A percentile compares a stretch with the other conserved stretches of the same genome.
Conservation (phyloP, 2,797 vertebrate species). For the Sebastes alutus region DNA sequence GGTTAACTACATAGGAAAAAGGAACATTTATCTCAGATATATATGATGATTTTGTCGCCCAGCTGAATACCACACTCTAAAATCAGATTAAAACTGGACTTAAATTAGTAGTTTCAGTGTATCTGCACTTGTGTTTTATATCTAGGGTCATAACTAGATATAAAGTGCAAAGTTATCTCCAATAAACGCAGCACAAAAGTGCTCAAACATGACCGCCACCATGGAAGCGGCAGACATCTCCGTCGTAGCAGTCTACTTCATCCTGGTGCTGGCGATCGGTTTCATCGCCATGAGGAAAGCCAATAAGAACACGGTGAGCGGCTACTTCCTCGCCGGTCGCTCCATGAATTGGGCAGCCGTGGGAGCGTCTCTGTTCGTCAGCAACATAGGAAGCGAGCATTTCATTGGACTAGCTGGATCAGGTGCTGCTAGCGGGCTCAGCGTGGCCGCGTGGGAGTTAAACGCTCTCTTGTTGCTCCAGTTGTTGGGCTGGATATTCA, state of each 20-base stretch:
- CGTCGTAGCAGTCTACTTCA: conserved; percentile 91
- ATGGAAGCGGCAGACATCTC: conserved; percentile 92
- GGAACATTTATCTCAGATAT: background rate
- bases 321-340: conserved; percentile 95
- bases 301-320: conserved; percentile 92
- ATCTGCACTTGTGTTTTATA: background rate
- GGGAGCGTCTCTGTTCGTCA: conserved; percentile 95
- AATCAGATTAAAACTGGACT: background rate
- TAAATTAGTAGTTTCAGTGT: background rate
- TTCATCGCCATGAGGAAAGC: conserved; percentile 93
- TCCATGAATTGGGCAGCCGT: conserved; percentile 93
- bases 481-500: conserved; percentile 94
- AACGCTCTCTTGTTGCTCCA: conserved; percentile 93
- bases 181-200: background rate
- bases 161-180: background rate
- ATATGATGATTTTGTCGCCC: background rate
- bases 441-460: conserved; percentile 95
- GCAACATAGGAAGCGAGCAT: conserved; percentile 98
- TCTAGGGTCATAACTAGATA: background rate
- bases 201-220: conserved; percentile 25
- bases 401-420: conserved; percentile 97
- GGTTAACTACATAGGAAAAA: background rate
- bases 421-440: conserved; percentile 91
- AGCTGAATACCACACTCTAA: background rate
- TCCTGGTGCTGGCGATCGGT: conserved; percentile 90